phyloP scores from a whole-genome alignment of 2,113 vertebrate species.

The Oplegnathus fasciatus region DNA sequence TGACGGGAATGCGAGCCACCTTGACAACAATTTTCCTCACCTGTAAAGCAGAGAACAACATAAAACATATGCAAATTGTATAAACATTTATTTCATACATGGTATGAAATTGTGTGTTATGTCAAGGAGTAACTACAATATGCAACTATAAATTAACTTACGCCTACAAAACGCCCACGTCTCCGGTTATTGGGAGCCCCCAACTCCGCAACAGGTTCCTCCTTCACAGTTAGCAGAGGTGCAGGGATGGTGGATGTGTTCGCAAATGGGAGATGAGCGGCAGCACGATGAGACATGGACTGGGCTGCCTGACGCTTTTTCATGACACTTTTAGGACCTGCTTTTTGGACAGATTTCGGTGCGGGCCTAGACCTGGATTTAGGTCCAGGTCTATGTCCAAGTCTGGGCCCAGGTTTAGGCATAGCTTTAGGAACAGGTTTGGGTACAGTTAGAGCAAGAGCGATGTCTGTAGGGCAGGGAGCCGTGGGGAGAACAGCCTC shows the following conservation, averaged over 20 bases:
- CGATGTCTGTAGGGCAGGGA: constrained; percentile 58
- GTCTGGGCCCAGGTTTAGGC: constrained; percentile 75
- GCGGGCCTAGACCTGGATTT: constrained; percentile 74
- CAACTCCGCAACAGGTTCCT: constrained; percentile 48
- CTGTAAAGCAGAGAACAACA: constrained; percentile 66
- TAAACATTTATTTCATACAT: constrained; percentile 1
- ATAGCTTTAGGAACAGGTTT: constrained; percentile 70
- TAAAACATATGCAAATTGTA: constrained; percentile 4
- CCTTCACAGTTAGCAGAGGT: constrained; percentile 57
- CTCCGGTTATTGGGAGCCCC: constrained; percentile 60
- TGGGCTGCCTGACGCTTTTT: constrained; percentile 75
- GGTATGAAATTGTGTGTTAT: not conserved
- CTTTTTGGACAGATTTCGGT: constrained; percentile 74
- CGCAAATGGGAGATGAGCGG: constrained; percentile 52
- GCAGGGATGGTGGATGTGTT: constrained; percentile 44
- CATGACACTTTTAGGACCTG: constrained; percentile 78
- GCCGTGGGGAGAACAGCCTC: constrained; percentile 57
- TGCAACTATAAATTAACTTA: constrained; percentile 61
- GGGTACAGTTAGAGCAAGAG: constrained; percentile 68
- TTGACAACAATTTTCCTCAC: constrained; percentile 96
- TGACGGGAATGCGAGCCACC: constrained; percentile 95
- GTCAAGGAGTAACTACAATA: constrained; percentile 5
- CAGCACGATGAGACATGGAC: constrained; percentile 44
- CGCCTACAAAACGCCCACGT: constrained; percentile 76
- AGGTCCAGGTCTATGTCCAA: constrained; percentile 77